Evolutionary conservation across 2,797 vertebrate species (phyloP), one percentile per base, ranked within the genome.

Genomic region (Diplodus puntazzo): DNA sequence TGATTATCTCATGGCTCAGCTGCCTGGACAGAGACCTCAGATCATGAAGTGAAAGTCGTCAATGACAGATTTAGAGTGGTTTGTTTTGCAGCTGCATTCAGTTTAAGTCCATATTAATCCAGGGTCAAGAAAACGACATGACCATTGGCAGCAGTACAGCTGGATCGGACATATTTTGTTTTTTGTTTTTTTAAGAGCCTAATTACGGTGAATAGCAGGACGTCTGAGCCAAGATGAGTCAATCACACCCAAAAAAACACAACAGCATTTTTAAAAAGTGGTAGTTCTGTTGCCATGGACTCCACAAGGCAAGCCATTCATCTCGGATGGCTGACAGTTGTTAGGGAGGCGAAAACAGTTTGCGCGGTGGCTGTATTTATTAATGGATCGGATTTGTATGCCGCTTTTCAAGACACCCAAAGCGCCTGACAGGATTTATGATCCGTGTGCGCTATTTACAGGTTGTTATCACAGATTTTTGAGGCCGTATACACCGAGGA

Each of bases 211-310:
- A 48, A 69, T 62, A 46, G 34, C 62, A 74, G 61, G 21, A 60
- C 48, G n/a, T 48, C 3, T 0, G 34, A 70, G 72, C 45, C 75
- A 54, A 69, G 20, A 79, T 49, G 43, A 74, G 70, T 72, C 77
- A 84, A 74, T 82, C 72, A 76, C 9, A 79, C 3, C 58, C 39
- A 2, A 68, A 87, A 81, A 81, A 82, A 76, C 59, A 75, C 61
- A 73, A 74, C 79, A 27, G 65, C 63, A 61, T 73, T 77, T 76
- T 52, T 49, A 83, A 34, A 68, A 77, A 27, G 62, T 72, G 76
- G 74, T 58, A 14, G n/a, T 80, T 66, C 70, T n/a, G 89, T 92
- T 92, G 86, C 87, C 77, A 91, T 89, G 88, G 88, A 82, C 87
- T 68, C 84, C 81, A 81, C 72, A 50, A 69, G 48, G 76, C 60